Conservation (phyloP, 2,113 vertebrate genomes). For the Amphilophus citrinellus region DNA sequence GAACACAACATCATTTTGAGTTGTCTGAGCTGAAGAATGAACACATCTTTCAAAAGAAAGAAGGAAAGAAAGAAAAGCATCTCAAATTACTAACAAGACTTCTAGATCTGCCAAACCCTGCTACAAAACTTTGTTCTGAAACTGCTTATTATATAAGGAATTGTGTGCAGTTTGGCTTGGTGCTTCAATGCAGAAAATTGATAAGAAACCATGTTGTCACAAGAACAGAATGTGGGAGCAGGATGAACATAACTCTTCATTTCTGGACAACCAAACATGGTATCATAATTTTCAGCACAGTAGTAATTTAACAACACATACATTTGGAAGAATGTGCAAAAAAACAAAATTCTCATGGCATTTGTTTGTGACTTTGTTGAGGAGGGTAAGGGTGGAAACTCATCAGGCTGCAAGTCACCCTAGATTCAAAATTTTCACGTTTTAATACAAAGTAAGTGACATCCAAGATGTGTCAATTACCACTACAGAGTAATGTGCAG, state of each 20-base stretch:
- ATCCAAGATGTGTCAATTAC: too few species aligned
- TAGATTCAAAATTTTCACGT: neutral
- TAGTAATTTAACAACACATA: neutral
- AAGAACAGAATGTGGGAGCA: neutral
- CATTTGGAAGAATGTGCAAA: neutral
- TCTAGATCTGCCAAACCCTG: neutral
- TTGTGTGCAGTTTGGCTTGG: neutral
- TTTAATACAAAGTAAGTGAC: neutral
- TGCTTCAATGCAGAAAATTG: neutral
- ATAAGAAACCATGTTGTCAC: neutral
- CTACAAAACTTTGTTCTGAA: constrained; percentile 3
- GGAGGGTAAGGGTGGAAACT: neutral
- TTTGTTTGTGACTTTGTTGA: neutral
- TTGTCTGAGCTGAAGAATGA: neutral
- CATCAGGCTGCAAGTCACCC: neutral
- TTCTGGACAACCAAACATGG: neutral
- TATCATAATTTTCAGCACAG: neutral
- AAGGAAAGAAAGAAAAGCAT: neutral
- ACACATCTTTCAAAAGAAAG: constrained; percentile 6
- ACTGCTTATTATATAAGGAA: neutral
- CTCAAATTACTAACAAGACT: constrained; percentile 1
- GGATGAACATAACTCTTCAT: neutral
- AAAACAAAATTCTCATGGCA: neutral
- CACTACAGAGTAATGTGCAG: too few species aligned
- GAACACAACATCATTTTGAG: neutral